Conservation (phyloP, 1,140 invertebrate genomes). For the Aethina tumida region DNA sequence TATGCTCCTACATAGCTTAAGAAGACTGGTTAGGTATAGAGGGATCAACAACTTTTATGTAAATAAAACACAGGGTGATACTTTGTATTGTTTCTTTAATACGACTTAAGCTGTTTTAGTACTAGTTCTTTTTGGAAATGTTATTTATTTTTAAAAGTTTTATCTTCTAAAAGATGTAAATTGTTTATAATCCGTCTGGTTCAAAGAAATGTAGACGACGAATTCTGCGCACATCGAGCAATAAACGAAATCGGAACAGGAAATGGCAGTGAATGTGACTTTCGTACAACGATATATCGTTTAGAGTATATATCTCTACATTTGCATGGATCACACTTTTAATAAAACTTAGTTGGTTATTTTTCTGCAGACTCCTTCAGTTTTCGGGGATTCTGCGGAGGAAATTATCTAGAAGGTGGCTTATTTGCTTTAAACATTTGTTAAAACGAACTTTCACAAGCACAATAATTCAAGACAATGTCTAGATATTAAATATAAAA, state of each 20-base stretch:
- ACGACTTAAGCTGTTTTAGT: too few species aligned
- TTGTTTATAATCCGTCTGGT: too few species aligned
- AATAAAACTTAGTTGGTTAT: constrained; percentile 1
- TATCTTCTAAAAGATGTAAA: too few species aligned
- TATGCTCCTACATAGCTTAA: constrained; percentile 47
- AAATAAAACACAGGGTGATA: constrained; percentile 35
- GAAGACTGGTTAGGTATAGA: constrained; percentile 24
- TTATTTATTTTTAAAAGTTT: constrained; percentile 13
- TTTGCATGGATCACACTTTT: constrained; percentile 1
- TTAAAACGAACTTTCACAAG: constrained; percentile 24
- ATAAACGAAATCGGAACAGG: too few species aligned
- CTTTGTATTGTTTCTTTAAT: constrained; percentile 19
- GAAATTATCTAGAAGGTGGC: constrained; percentile 17
- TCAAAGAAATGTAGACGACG: too few species aligned
- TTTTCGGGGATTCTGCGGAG: constrained; percentile 7
- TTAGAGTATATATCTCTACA: background rate
- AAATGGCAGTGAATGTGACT: too few species aligned
- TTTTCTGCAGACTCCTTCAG: constrained; percentile 3
- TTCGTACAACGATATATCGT: background rate
- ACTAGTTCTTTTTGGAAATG: constrained; percentile 13
- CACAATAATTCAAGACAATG: constrained; percentile 29
- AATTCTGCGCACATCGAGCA: too few species aligned
- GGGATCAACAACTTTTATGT: constrained; percentile 31
- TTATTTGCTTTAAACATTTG: constrained; percentile 23
- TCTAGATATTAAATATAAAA: constrained; percentile 20